Percentiles rank a stretch among this genome's conserved stretches.
phyloP scores from a whole-genome alignment of 2,113 vertebrate genomes.

The Bungarus multicinctus region DNA sequence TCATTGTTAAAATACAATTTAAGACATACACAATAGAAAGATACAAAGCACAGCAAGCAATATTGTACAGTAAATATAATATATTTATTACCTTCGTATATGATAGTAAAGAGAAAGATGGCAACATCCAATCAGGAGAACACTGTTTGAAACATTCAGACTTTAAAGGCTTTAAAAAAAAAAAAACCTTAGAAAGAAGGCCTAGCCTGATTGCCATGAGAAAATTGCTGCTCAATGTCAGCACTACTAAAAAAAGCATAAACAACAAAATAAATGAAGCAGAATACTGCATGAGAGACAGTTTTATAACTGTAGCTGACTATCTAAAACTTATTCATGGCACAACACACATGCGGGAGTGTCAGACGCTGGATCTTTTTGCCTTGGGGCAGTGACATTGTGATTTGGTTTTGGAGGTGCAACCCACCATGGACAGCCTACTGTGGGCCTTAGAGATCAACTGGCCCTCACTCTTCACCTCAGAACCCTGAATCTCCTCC shows the following conservation, averaged over 20 bases:
- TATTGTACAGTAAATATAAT: neutral
- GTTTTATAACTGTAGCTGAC: neutral
- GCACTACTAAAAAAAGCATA: neutral
- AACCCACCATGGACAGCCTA: neutral
- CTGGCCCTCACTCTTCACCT: neutral
- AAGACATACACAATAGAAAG: neutral
- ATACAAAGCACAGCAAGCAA: neutral
- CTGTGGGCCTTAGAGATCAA: neutral
- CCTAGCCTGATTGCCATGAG: neutral
- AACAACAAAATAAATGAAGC: neutral
- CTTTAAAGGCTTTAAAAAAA: neutral
- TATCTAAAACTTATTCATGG: neutral
- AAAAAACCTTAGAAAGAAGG: too few species aligned
- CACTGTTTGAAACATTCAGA: neutral
- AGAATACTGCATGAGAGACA: neutral
- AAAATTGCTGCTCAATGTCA: neutral
- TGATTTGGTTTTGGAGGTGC: neutral
- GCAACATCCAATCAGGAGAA: neutral
- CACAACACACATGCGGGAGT: neutral
- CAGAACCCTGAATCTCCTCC: neutral
- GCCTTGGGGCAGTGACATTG: neutral
- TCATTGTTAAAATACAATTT: neutral
- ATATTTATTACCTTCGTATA: neutral
- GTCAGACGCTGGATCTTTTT: neutral
- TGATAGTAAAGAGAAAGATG: neutral